A percentile compares a stretch with the other conserved stretches of the same genome.
phyloP scores from a whole-genome alignment of 2,797 vertebrate species.

The Galaxias olidus region DNA sequence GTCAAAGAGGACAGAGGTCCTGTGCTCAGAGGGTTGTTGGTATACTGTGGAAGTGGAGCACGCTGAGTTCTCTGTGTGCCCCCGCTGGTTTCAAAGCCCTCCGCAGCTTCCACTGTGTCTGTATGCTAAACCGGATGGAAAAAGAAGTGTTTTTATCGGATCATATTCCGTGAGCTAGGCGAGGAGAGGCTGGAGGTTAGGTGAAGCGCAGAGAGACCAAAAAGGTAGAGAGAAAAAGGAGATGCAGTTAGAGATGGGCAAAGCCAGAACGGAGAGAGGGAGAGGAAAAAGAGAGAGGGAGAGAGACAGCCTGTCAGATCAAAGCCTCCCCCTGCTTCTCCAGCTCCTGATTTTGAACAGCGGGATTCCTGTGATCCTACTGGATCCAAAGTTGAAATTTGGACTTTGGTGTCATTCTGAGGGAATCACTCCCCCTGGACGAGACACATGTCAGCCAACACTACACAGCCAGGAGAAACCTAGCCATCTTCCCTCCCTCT shows the following conservation, averaged over 20 bases:
- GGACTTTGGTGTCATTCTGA: constrained; percentile 5
- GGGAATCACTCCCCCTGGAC: neutral
- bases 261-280: constrained; percentile 12
- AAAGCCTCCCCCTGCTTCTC: neutral
- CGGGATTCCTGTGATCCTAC: constrained; percentile 3
- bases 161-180: too few species aligned
- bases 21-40: too few species aligned
- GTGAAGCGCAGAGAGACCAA: constrained; percentile 15
- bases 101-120: too few species aligned
- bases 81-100: too few species aligned
- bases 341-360: neutral
- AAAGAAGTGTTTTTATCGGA: too few species aligned
- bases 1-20: too few species aligned
- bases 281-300: constrained; percentile 11
- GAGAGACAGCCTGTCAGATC: constrained; percentile 1
- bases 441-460: neutral
- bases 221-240: constrained; percentile 20
- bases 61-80: too few species aligned
- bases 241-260: constrained; percentile 3
- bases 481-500: neutral
- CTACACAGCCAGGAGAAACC: neutral
- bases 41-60: too few species aligned
- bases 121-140: too few species aligned
- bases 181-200: neutral
- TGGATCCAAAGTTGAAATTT: constrained; percentile 1